Percentiles rank a stretch among this genome's conserved stretches.
These are phyloP conservation scores for Grammatotria lemairii DNA, from an alignment of 2,113 vertebrate genomes.

Conservation along the genomic window DNA sequence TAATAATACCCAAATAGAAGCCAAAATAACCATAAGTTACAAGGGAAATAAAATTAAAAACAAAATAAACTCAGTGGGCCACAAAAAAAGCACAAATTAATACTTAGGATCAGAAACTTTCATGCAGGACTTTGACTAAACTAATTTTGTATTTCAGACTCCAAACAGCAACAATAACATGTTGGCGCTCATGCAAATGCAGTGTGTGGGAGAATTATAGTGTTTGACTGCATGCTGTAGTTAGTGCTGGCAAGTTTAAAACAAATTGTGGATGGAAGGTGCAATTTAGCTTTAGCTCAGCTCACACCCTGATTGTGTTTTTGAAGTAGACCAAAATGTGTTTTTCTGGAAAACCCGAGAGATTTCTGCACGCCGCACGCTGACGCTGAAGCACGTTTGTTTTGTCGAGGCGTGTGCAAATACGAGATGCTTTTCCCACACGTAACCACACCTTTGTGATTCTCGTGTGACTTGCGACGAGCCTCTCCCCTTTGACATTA, in stretches of 20 bases:
- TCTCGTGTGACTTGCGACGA: neutral
- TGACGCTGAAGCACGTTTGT: neutral
- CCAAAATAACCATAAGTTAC: neutral
- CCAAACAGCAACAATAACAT: neutral
- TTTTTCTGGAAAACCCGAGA: neutral
- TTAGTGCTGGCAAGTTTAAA: neutral
- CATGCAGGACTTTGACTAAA: neutral
- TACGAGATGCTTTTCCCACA: constrained; percentile 17
- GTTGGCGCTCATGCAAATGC: neutral
- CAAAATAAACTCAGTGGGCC: neutral
- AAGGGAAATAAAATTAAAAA: neutral
- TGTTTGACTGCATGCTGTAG: neutral
- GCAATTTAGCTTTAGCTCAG: neutral
- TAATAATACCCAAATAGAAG: neutral
- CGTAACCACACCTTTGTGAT: constrained; percentile 22
- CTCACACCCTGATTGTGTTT: neutral
- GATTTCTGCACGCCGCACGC: neutral
- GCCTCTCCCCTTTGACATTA: constrained; percentile 29
- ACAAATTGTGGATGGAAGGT: neutral
- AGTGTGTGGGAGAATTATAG: neutral
- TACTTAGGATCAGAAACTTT: neutral
- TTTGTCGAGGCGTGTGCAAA: constrained; percentile 8
- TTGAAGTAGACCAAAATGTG: neutral
- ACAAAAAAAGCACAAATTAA: neutral
- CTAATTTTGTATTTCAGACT: neutral